phyloP scores from a whole-genome alignment of 1,140 invertebrate species.

The Platorchestia sp. region DNA sequence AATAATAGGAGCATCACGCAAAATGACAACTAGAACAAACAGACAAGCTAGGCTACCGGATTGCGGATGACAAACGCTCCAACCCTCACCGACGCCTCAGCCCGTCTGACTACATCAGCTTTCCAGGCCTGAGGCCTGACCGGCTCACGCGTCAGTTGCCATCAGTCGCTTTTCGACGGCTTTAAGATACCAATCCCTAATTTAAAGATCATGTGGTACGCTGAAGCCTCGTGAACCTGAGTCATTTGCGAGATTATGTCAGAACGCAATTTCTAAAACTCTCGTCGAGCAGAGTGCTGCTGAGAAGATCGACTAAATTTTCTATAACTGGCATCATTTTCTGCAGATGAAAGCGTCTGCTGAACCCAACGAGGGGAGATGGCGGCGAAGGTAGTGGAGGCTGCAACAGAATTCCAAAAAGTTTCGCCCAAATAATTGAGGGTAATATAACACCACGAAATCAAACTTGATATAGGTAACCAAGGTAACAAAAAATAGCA shows the following conservation, averaged over 20 bases:
- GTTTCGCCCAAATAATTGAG: conserved; percentile 3
- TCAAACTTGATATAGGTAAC: not conserved
- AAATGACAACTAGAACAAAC: conserved; percentile 40
- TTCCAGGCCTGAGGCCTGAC: conserved; percentile 52
- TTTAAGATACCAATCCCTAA: conserved; percentile 12
- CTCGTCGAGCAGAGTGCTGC: not conserved
- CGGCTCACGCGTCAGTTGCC: conserved; percentile 27
- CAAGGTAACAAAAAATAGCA: not conserved
- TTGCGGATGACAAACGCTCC: conserved; percentile 13
- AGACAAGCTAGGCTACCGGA: conserved; percentile 54
- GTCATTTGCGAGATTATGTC: not conserved
- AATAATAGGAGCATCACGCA: conserved; percentile 22
- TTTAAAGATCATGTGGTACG: conserved; percentile 12
- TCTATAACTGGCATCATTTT: conserved; percentile 3
- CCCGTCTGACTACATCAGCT: conserved; percentile 50
- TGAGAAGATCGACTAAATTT: not conserved
- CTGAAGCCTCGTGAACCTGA: not conserved
- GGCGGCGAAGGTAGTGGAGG: conserved; percentile 41
- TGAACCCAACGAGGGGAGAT: conserved; percentile 40
- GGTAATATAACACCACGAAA: not conserved
- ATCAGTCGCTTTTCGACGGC: not conserved
- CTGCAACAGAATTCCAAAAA: conserved; percentile 37
- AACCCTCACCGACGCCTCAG: conserved; percentile 51
- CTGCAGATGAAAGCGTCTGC: conserved; percentile 52
- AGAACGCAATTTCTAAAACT: not conserved